Conservation (phyloP, 2,113 vertebrate species). For the Asarcornis scutulata region DNA sequence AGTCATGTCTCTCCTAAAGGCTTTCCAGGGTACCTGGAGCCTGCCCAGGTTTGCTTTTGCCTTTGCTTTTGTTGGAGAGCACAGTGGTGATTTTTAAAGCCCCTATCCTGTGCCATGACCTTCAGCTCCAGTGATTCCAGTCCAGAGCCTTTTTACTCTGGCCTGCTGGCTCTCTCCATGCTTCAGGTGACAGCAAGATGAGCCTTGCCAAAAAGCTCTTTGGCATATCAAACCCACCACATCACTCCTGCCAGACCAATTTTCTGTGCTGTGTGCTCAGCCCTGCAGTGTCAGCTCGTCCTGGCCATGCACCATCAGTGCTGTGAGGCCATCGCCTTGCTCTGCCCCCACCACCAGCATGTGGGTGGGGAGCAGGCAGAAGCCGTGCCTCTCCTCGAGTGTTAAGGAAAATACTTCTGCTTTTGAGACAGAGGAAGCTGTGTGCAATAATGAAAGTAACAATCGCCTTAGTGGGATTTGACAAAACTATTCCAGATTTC, state of each 20-base stretch:
- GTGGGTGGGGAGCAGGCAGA: rapidly evolving
- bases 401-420: not conserved
- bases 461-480: not conserved
- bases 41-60: not conserved
- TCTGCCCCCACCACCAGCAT: not conserved
- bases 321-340: rapidly evolving
- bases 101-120: not conserved
- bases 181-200: not conserved
- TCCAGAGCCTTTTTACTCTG: not conserved
- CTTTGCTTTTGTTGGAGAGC: not conserved
- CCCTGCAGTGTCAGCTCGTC: not conserved
- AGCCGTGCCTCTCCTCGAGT: not conserved
- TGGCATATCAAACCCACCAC: not conserved
- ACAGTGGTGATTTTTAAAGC: not conserved
- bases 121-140: not conserved
- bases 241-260: not conserved
- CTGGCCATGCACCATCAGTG: rapidly evolving
- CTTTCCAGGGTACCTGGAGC: not conserved
- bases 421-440: not conserved
- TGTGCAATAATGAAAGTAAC: not conserved
- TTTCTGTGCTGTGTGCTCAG: not conserved
- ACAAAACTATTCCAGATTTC: not conserved
- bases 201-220: not conserved
- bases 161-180: not conserved
- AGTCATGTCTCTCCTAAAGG: not conserved